Evolutionary conservation across 1,140 invertebrate species (phyloP), one percentile per base, ranked within the genome.

Genomic region (Leptopilina clavipes): DNA sequence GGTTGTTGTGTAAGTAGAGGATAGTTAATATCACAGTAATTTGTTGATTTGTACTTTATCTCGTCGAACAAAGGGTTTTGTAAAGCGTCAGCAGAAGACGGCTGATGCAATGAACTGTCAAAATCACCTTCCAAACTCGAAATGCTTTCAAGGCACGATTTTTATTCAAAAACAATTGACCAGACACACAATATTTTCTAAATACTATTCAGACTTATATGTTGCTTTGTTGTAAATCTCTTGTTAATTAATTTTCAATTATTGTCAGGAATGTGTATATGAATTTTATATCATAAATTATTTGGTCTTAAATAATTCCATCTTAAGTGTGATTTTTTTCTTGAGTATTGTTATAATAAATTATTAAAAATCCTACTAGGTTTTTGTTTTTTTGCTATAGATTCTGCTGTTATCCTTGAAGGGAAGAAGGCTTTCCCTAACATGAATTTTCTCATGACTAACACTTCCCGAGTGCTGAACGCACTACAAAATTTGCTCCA

Each of bases 101-200:
- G 59, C 59, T 65, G 59, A 65, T 65, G 59, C 59, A 65, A 56
- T 19, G 56, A 59, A 37, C 59, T 65, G 59, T 65, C 59, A 65
- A 65, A n/a, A 12, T 12, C 17, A 54, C 52, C n/a, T 10, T 17
- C 7, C 5, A 31, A 31, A 31, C 25, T 31, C 48, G 48, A 54
- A 54, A 54, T 54, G n/a, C 52, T 54, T n/a, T 12, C 59, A 37
- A 65, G 59, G 59, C 59, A 65, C 59, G 25, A 31, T 17, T 52
- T 52, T 31, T 31, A 31, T 31, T 31, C 5, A 10, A 5, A 59
- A 14, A 14, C 3, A 37, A 65, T 31, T 65, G 25, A 65, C 19
- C 59, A 65, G 25, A 25, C 11, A 31, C 59, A 65, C 59, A 65
- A 65, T 65, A n/a, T 3, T 14, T 65, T 25, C 14, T 65, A 65